Percentiles rank a stretch among this genome's conserved stretches.
Conservation (phyloP, 1,140 invertebrate species). For the Dendrolimus punctatus region DNA sequence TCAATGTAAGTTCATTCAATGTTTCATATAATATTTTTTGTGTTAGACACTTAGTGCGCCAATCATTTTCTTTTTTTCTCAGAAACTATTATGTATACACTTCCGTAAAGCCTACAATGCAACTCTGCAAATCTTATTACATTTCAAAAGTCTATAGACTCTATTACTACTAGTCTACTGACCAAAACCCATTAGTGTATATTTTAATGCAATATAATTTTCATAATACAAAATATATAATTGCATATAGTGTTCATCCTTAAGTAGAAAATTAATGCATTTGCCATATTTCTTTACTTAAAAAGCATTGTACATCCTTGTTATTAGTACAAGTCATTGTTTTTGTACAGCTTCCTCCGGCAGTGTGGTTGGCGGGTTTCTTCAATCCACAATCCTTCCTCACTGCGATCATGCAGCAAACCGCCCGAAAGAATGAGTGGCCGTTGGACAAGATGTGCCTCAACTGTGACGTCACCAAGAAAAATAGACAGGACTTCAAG, state of each 20-base stretch:
- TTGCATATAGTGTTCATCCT: too few relatives aligned
- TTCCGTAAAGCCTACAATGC: too few relatives aligned
- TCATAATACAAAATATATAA: too few relatives aligned
- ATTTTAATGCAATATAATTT: background rate
- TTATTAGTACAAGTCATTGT: background rate
- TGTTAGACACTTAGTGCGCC: too few relatives aligned
- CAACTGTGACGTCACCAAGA: slow-evolving; percentile 95
- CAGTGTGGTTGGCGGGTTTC: slow-evolving; percentile 94
- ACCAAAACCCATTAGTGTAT: background rate
- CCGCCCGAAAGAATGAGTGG: slow-evolving; percentile 95
- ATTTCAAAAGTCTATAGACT: too few relatives aligned
- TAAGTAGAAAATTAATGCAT: too few relatives aligned
- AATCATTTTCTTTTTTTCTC: too few relatives aligned
- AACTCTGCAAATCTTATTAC: too few relatives aligned
- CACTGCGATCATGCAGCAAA: slow-evolving; percentile 98
- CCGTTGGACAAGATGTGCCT: slow-evolving; percentile 96
- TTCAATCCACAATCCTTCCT: slow-evolving; percentile 98
- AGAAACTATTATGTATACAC: too few relatives aligned
- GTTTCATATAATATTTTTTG: background rate
- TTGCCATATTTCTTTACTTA: too few relatives aligned
- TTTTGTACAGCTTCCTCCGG: slow-evolving; percentile 78
- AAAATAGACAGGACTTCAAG: slow-evolving; percentile 88
- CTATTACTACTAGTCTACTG: too few relatives aligned
- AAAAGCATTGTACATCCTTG: too few relatives aligned
- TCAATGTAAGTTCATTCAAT: slow-evolving; percentile 38